Base-by-base conservation (phyloP, 2,888 invertebrate genomes). In the Willowsia nigromaculata region DNA sequence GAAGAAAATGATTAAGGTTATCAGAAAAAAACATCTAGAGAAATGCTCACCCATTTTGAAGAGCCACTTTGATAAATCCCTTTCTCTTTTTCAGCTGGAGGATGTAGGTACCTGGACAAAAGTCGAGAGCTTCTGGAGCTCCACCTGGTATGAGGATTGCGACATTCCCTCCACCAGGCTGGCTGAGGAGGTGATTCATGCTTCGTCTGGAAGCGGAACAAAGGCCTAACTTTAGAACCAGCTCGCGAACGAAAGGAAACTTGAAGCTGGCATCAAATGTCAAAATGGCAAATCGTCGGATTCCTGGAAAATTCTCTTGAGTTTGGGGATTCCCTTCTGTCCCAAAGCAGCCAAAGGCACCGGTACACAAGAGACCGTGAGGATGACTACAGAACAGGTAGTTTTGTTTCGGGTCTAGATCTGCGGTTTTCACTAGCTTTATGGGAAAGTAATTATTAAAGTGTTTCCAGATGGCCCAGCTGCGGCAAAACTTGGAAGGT, bases 301-400 rank as follows among this genome's bases (percentile, higher is more conserved):
- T 93, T 1, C 94, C 94, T 9, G 95, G 94, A 91, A 94, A 95
- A 53, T 93, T 83, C 15, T 50, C 15, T 27, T 86, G 27, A n/a
- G 40, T 30, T 1, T 78, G 68, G 37, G 81, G 78, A 40, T 85
- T 82, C 18, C 53, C 22, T 1, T 88, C 96, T 0, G 97, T 96
- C 0, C 95, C 96, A 94, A 99, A 98, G 50, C 96, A 96, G 0
- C 95, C 95, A 92, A 97, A 96, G 0, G 96, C 95, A 0, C 98
- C 98, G 27, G 96, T 95, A 74, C 97, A 96, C n/a, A 99, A 94
- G 0, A 98, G 95, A 0, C 99, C 99, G 94, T 99, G 99, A 0
- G 99, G 99, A 94, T 97, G 98, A 89, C 96, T 96, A 74, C 74
- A 43, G 25, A 74, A 74, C 27, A 74, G 27, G 93, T 99, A 99